phyloP scores from a whole-genome alignment of 2,888 invertebrate genomes.

The Zaprionus lineosus region DNA sequence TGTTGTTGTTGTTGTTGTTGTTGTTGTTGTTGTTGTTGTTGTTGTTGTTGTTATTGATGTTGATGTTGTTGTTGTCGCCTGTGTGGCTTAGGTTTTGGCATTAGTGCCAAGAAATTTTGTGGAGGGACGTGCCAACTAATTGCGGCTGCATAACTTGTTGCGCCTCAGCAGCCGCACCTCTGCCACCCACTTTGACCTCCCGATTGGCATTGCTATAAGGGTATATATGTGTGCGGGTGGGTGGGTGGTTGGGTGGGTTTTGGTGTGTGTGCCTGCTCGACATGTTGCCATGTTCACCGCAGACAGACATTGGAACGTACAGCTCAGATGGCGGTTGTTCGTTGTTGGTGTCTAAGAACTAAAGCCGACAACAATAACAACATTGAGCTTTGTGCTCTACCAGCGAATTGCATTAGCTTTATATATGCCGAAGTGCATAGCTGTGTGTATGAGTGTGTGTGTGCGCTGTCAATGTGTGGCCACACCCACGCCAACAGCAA shows the following conservation, averaged over 20 bases:
- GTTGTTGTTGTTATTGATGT: constrained; percentile 3
- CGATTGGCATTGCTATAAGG: constrained; percentile 18
- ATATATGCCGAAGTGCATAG: neutral
- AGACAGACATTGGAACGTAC: constrained; percentile 39
- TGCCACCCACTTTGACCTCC: constrained; percentile 25
- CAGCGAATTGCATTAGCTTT: constrained; percentile 65
- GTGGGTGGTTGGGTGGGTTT: constrained; percentile 23
- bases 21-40: neutral
- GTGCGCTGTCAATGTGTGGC: constrained; percentile 7
- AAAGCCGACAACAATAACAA: constrained; percentile 45
- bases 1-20: constrained; percentile 21
- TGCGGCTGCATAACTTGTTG: constrained; percentile 75
- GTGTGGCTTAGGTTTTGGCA: constrained; percentile 72
- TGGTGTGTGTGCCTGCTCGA: constrained; percentile 28
- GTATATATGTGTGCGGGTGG: constrained; percentile 18
- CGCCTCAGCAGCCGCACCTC: constrained; percentile 39
- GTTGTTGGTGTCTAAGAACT: constrained; percentile 63
- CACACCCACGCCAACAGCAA: constrained; percentile 42
- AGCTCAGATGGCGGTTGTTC: constrained; percentile 34
- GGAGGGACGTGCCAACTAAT: constrained; percentile 68
- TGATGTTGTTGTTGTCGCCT: constrained; percentile 34
- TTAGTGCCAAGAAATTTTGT: constrained; percentile 74
- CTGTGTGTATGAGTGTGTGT: neutral
- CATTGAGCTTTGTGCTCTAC: constrained; percentile 32
- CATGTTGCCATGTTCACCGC: constrained; percentile 9